Evolutionary conservation across 2,888 invertebrate genomes (phyloP).

Genomic region (Sabatieria punctata): DNA sequence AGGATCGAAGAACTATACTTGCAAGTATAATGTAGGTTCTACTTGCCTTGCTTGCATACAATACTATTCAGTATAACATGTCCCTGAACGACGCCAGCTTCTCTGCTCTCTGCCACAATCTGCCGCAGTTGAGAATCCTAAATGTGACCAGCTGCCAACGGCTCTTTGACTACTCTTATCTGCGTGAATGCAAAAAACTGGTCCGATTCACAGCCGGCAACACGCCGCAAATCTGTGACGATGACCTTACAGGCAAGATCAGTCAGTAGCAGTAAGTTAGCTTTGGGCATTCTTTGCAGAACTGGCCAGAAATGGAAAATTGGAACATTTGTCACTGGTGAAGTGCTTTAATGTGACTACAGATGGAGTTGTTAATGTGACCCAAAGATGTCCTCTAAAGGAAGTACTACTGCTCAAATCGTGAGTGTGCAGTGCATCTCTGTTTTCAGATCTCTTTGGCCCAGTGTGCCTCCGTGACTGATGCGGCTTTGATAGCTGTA

Average conservation of each 20-base stretch:
- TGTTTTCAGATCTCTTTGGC: neutral
- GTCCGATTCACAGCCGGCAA: neutral
- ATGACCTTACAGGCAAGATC: neutral
- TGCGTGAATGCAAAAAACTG: neutral
- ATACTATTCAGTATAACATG: neutral
- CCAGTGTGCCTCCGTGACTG: neutral
- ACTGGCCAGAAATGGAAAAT: neutral
- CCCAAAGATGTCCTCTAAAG: neutral
- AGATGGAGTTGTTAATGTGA: neutral
- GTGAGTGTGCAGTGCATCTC: no score
- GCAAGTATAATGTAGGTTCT: constrained; percentile 2
- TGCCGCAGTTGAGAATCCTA: neutral
- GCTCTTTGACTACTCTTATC: neutral
- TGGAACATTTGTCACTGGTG: neutral
- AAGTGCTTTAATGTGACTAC: neutral
- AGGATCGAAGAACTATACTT: constrained; percentile 3
- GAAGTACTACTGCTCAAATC: no score
- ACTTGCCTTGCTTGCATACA: no score
- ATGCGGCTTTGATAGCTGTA: neutral
- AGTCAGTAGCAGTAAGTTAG: neutral
- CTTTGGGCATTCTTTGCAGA: neutral
- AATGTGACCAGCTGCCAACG: neutral
- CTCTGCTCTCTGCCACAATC: neutral
- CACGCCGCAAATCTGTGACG: neutral
- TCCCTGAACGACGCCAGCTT: neutral